A percentile compares a stretch with the other conserved stretches of the same genome.
phyloP scores from a whole-genome alignment of 2,888 invertebrate genomes.

The Nomada lathburiana region DNA sequence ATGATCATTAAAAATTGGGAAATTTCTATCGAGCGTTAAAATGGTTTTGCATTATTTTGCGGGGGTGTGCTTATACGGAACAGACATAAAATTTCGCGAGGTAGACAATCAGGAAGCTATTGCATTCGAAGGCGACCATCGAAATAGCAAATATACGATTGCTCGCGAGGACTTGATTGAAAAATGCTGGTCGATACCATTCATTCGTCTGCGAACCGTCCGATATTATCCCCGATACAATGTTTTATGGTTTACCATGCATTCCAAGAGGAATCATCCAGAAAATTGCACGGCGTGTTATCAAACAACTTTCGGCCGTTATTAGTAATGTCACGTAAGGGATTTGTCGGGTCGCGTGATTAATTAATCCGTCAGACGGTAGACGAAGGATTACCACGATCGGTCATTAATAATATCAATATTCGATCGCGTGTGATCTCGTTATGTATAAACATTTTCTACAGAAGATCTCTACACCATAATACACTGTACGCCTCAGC shows the following conservation, averaged over 20 bases:
- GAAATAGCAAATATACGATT: slow-evolving; percentile 42
- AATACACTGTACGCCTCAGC: not conserved
- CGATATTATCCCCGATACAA: slow-evolving; percentile 52
- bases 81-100: not conserved
- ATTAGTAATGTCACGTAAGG: slow-evolving; percentile 33
- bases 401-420: slow-evolving; percentile 49
- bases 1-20: too few relatives aligned
- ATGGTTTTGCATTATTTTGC: not conserved
- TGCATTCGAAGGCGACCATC: not conserved
- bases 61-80: not conserved
- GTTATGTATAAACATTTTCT: not conserved
- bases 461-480: not conserved
- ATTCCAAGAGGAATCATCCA: slow-evolving; percentile 68
- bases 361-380: slow-evolving; percentile 49
- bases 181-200: slow-evolving; percentile 42
- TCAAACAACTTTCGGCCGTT: slow-evolving; percentile 54
- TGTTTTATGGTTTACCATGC: slow-evolving; percentile 56
- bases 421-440: slow-evolving; percentile 11
- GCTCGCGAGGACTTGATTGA: slow-evolving; percentile 37
- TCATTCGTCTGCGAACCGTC: slow-evolving; percentile 22
- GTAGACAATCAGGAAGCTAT: slow-evolving; percentile 9
- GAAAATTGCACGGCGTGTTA: slow-evolving; percentile 67
- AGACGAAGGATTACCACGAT: slow-evolving; percentile 52
- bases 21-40: not conserved
- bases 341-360: slow-evolving; percentile 55